phyloP scores from a whole-genome alignment of 2,113 vertebrate species.

The Mus musculus region GRCm39 chr16:89599001-89599500 shows the following conservation, averaged over 20 bases:
- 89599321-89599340: not conserved
- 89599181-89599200: not conserved
- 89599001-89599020: not conserved
- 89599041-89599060: not conserved
- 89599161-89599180: not conserved
- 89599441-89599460: not conserved
- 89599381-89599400: not conserved
- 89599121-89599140: not conserved
- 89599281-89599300: not conserved
- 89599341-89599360: not conserved
- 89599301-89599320: not conserved
- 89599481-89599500: not conserved
- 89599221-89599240: not conserved
- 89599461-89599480: not conserved
- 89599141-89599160: not conserved
- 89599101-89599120: not conserved
- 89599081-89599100: not conserved
- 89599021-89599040: not conserved
- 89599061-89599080: not conserved
- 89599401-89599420: not conserved
- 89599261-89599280: too few species aligned
- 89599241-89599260: accelerated
- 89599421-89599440: not conserved
- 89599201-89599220: too few species aligned
- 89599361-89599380: not conserved